Base-by-base conservation (phyloP, 2,888 invertebrate species). In the Apomyelois bistriatella region DNA sequence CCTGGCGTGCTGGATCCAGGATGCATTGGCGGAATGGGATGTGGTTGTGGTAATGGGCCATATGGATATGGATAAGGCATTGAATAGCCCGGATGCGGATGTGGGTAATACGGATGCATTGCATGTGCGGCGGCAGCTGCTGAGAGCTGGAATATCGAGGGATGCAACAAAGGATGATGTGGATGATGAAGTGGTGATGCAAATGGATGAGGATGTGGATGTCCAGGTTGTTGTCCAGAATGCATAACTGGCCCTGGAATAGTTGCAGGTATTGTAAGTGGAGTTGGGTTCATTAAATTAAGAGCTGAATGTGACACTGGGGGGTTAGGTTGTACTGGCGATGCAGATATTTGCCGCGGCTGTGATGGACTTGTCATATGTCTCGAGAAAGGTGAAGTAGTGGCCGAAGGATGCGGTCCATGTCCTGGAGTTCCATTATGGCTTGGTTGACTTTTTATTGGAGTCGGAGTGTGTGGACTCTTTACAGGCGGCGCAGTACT, bases 11-110 rank as follows among this genome's bases (percentile, higher is more conserved):
- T 89, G 9, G 84, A 72, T 57, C 91, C 66, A 62, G 92, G 76
- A 65, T 90, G 92, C 68, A 94, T 93, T 1, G 94, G 94, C 12
- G 94, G 94, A 71, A 94, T 93, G 5, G 94, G 93, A 65, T 94
- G 94, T 1, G 95, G 95, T 68, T 94, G 94, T 3, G 94, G 94
- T 56, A 94, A 91, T 0, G 94, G 93, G 6, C 93, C 93, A 65
- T 96, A 93, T 51, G 95, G 92, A 87, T 95, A 95, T 1, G 94
- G 93, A 69, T 93, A 93, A 52, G 94, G 92, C 78, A 93, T 93
- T 40, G 94, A 93, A 70, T 94, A 94, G 37, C 94, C 93, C 54
- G 93, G 92, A 75, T 94, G 94, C 9, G 94, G 93, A 66, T 94
- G 93, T 36, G 93, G 90, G 64, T 93, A 93, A 68, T 94, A 95